Conservation (phyloP, 1,140 invertebrate genomes). For the Cyrtorhinus lividipennis region DNA sequence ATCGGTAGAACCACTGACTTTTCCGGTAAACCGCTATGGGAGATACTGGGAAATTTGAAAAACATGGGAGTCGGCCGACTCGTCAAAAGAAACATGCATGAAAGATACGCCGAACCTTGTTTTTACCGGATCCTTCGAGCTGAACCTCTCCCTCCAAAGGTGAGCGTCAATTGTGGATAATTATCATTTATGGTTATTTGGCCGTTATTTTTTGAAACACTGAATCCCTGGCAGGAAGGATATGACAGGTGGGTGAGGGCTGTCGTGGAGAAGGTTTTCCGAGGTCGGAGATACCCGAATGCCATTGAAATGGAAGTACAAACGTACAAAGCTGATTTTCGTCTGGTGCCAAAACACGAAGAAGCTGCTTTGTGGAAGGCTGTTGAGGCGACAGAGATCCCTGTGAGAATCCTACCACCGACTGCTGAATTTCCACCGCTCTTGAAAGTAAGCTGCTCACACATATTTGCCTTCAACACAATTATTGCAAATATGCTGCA, state of each 20-base stretch:
- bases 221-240: constrained; percentile 41
- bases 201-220: neutral
- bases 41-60: constrained; percentile 66
- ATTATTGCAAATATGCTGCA: too few species aligned
- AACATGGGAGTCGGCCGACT: constrained; percentile 66
- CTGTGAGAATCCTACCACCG: constrained; percentile 40
- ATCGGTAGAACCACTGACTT: constrained; percentile 56
- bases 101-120: constrained; percentile 57
- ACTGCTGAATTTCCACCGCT: constrained; percentile 55
- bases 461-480: neutral
- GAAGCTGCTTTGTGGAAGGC: constrained; percentile 41
- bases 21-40: constrained; percentile 66
- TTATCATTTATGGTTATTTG: neutral
- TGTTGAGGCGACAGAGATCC: constrained; percentile 24
- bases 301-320: constrained; percentile 42
- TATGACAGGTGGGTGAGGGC: constrained; percentile 50
- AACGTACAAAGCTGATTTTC: constrained; percentile 62
- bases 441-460: constrained; percentile 36
- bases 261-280: constrained; percentile 54
- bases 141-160: constrained; percentile 17
- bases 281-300: constrained; percentile 43
- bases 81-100: constrained; percentile 45
- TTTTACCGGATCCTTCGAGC: constrained; percentile 67
- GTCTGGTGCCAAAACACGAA: constrained; percentile 57
- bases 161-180: constrained; percentile 6